Conservation (phyloP, 2,113 vertebrate genomes). For the Erythrolamprus reginae region DNA sequence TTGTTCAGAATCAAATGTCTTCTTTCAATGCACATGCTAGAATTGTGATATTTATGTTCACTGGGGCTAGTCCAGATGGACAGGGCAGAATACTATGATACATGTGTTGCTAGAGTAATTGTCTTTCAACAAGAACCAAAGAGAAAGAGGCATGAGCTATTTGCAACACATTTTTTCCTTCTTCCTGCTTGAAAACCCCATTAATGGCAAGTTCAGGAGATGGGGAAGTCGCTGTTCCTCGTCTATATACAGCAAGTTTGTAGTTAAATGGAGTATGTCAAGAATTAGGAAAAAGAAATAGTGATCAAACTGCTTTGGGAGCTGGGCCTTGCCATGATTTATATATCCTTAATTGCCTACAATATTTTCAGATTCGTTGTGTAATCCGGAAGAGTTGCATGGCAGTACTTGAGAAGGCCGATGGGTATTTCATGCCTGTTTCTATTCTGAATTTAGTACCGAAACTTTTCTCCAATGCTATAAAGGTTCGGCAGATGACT, state of each 20-base stretch:
- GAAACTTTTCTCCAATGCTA: slow-evolving; percentile 19
- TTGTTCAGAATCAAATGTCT: neutral
- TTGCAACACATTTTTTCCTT: neutral
- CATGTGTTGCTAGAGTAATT: neutral
- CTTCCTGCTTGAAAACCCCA: neutral
- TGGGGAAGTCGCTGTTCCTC: neutral
- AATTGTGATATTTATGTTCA: neutral
- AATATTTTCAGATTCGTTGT: neutral
- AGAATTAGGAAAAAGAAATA: neutral
- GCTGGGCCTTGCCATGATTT: neutral
- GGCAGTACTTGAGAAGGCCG: neutral
- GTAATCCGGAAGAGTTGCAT: neutral
- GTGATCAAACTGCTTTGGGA: neutral
- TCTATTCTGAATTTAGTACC: slow-evolving; percentile 2
- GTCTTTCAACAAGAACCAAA: neutral
- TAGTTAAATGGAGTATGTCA: neutral
- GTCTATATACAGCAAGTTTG: neutral
- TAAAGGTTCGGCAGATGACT: slow-evolving; percentile 22
- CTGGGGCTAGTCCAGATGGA: neutral
- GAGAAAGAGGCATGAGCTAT: neutral
- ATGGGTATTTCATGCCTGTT: neutral
- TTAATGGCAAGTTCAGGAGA: neutral
- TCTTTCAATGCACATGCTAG: neutral
- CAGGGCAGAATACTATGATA: neutral
- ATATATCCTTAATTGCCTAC: neutral